phyloP scores from a whole-genome alignment of 2,113 vertebrate genomes.

The Sinocyclocheilus maitianheensis region DNA sequence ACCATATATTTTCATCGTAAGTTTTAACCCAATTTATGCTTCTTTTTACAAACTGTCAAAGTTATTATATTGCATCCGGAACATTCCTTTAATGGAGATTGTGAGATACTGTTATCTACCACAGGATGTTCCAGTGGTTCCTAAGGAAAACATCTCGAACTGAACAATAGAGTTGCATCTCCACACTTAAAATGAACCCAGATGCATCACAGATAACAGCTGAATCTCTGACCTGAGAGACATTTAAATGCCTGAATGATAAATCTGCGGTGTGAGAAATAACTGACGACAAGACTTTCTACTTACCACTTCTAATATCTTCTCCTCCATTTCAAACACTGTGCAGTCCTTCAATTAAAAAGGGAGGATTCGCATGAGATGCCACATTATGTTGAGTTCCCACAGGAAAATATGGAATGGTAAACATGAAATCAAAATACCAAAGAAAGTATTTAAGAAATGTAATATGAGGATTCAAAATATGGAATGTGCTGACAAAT shows the following conservation, averaged over 20 bases:
- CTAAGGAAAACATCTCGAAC: conserved; percentile 51
- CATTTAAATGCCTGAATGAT: not conserved
- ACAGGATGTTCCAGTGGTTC: conserved; percentile 64
- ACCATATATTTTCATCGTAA: not conserved
- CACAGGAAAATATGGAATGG: conserved; percentile 13
- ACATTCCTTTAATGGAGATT: not conserved
- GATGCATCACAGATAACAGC: conserved; percentile 10
- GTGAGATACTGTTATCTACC: conserved; percentile 58
- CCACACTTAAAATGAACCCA: not conserved
- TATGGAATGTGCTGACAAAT: conserved; percentile 9
- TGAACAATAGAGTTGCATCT: conserved; percentile 53
- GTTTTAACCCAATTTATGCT: not conserved
- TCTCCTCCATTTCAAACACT: conserved; percentile 93
- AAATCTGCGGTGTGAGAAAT: not conserved
- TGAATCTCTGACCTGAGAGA: conserved; percentile 23
- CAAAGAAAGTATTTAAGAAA: conserved; percentile 56
- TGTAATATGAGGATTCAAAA: not conserved
- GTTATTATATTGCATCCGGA: not conserved
- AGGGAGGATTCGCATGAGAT: conserved; percentile 47
- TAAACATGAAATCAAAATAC: conserved; percentile 38
- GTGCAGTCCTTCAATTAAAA: conserved; percentile 84
- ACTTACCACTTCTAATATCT: conserved; percentile 94
- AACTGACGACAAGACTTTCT: conserved; percentile 64
- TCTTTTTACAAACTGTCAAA: not conserved
- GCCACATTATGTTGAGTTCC: conserved; percentile 31